A percentile compares a stretch with the other conserved stretches of the same genome.
Conservation (phyloP, 1,140 invertebrate genomes). For the Drosophila busckii region DNA sequence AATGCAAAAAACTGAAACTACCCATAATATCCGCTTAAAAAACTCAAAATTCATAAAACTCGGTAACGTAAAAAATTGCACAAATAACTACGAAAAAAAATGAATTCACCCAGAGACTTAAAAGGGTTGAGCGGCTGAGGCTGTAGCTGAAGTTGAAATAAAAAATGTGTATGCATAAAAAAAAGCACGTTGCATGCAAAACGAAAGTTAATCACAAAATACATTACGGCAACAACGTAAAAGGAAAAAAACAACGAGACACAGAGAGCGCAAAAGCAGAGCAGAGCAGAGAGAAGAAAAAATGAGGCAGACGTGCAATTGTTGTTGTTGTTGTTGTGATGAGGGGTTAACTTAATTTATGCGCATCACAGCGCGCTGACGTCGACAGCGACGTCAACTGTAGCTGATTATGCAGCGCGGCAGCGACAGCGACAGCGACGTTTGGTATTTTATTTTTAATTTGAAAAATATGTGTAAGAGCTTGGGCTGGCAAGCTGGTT, state of each 20-base stretch:
- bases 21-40: constrained; percentile 50
- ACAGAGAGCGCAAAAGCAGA: background rate
- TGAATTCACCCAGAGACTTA: constrained; percentile 10
- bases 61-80: constrained; percentile 18
- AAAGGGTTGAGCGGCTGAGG: constrained; percentile 7
- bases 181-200: constrained; percentile 60
- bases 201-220: constrained; percentile 77
- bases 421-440: constrained; percentile 33
- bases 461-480: constrained; percentile 68
- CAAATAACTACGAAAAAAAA: constrained; percentile 10
- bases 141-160: constrained; percentile 1
- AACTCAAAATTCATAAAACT: constrained; percentile 51
- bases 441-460: constrained; percentile 50
- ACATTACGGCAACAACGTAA: constrained; percentile 58
- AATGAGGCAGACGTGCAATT: constrained; percentile 63
- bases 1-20: constrained; percentile 8
- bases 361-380: constrained; percentile 48
- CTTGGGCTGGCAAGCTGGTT: constrained; percentile 8
- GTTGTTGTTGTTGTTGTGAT: constrained; percentile 42
- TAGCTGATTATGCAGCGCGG: constrained; percentile 59
- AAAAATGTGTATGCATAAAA: constrained; percentile 11
- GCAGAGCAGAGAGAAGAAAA: constrained; percentile 23
- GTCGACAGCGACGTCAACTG: constrained; percentile 10
- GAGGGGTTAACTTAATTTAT: constrained; percentile 78
- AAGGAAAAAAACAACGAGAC: constrained; percentile 42